Evolutionary conservation across 2,113 vertebrate species (phyloP).

Genomic region (Canis aureus): DNA sequence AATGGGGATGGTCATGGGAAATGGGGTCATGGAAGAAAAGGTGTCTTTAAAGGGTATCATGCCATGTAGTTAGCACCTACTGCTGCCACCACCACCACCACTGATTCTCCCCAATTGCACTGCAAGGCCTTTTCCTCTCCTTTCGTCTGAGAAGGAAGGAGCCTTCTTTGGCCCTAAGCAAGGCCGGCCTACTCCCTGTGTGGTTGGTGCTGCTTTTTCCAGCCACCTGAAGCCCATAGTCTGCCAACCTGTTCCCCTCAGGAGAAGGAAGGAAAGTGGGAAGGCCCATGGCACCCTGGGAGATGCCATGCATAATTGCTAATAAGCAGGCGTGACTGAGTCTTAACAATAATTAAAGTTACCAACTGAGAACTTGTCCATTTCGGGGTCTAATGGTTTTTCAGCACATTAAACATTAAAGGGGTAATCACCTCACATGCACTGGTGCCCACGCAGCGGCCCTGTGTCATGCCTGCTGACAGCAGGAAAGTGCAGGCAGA

Average conservation of each 20-base stretch:
- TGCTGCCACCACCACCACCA: background rate
- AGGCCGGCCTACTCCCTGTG: background rate
- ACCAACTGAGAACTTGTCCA: slow-evolving; percentile 67
- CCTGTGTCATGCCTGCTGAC: slow-evolving; percentile 1
- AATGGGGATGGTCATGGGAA: background rate
- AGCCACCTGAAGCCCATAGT: slow-evolving; percentile 51
- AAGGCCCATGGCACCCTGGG: background rate
- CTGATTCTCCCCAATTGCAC: accelerated
- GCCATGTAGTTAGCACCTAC: background rate
- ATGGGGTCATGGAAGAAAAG: background rate
- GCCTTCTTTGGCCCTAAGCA: background rate
- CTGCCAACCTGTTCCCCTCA: slow-evolving; percentile 53
- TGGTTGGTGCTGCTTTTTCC: slow-evolving; percentile 46
- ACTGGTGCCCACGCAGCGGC: background rate
- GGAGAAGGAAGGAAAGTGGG: slow-evolving; percentile 38
- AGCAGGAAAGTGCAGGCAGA: background rate
- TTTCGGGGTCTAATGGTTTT: slow-evolving; percentile 53
- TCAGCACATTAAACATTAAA: slow-evolving; percentile 75
- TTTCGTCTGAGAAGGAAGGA: background rate
- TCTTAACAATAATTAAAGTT: slow-evolving; percentile 85
- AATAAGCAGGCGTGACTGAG: slow-evolving; percentile 79
- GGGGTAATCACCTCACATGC: slow-evolving; percentile 28
- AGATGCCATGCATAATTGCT: slow-evolving; percentile 65
- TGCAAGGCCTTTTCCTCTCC: background rate
- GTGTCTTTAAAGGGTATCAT: background rate